Evolutionary conservation across 2,797 vertebrate species (phyloP).

Genomic region (Macropus fuliginosus): DNA sequence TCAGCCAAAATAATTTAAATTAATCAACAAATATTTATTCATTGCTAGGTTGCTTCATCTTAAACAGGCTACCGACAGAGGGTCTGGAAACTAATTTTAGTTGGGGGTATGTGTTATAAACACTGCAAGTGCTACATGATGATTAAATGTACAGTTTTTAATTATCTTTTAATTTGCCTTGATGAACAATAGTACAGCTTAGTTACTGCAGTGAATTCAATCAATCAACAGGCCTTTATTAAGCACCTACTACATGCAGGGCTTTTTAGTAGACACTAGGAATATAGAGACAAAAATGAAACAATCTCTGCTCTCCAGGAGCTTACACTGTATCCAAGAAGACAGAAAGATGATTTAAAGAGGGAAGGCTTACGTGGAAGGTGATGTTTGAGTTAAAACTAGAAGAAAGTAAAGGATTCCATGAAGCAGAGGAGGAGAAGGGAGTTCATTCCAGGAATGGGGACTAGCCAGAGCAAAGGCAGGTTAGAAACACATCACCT

Average conservation of each 20-base stretch:
- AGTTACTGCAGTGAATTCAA: not conserved
- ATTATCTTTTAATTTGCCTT: not conserved
- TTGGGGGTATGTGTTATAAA: not conserved
- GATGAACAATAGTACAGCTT: not conserved
- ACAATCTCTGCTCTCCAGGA: not conserved
- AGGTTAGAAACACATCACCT: not conserved
- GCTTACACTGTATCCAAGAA: no score
- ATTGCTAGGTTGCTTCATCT: not conserved
- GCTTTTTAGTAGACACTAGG: not conserved
- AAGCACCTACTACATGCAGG: not conserved
- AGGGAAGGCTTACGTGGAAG: not conserved
- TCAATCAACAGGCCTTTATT: not conserved
- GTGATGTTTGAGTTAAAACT: not conserved
- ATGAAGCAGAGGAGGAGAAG: not conserved
- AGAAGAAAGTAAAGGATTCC: not conserved
- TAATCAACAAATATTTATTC: not conserved
- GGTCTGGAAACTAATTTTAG: not conserved
- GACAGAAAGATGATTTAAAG: no score
- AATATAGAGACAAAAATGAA: not conserved
- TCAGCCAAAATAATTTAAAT: not conserved
- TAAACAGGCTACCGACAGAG: not conserved
- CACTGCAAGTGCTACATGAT: not conserved
- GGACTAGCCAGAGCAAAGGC: not conserved
- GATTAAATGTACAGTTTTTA: not conserved
- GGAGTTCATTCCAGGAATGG: no score